Evolutionary conservation across 2,113 vertebrate species (phyloP).

Genomic region (Ellobius talpinus): DNA sequence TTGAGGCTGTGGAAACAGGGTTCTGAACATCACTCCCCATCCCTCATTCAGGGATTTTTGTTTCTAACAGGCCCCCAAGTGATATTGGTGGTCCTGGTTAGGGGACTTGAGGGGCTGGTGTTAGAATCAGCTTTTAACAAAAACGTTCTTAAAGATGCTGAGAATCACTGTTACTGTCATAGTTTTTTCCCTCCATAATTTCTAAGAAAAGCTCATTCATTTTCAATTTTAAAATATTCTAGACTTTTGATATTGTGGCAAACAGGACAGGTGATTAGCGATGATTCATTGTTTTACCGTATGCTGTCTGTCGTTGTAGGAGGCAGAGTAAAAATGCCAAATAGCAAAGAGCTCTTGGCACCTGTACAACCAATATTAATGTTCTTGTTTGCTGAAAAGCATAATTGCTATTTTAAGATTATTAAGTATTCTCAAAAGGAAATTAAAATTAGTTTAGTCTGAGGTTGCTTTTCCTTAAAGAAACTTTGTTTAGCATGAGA

Average conservation of each 20-base stretch:
- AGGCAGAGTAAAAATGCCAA: neutral
- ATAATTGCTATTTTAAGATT: conserved; percentile 50
- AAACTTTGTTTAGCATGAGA: conserved; percentile 50
- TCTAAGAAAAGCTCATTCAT: neutral
- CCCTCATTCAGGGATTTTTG: conserved; percentile 30
- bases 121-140: conserved; percentile 47
- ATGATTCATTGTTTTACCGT: conserved; percentile 12
- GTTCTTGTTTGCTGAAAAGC: conserved; percentile 26
- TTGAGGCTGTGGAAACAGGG: neutral
- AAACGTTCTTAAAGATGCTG: conserved; percentile 7
- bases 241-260: conserved; percentile 48
- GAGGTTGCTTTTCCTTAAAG: conserved; percentile 27
- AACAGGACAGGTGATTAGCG: neutral
- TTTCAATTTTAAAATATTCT: conserved; percentile 1
- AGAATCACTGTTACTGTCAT: neutral
- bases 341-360: neutral
- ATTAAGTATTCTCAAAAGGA: conserved; percentile 52
- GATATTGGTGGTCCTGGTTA: neutral
- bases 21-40: neutral
- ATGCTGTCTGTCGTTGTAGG: neutral
- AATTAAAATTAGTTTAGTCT: conserved; percentile 52
- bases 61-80: conserved; percentile 6
- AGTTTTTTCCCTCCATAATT: conserved; percentile 31
- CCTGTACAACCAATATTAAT: conserved; percentile 3
- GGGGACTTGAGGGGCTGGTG: neutral